Evolutionary conservation across 2,888 invertebrate genomes (phyloP).

Genomic region (Bombyx huttoni): DNA sequence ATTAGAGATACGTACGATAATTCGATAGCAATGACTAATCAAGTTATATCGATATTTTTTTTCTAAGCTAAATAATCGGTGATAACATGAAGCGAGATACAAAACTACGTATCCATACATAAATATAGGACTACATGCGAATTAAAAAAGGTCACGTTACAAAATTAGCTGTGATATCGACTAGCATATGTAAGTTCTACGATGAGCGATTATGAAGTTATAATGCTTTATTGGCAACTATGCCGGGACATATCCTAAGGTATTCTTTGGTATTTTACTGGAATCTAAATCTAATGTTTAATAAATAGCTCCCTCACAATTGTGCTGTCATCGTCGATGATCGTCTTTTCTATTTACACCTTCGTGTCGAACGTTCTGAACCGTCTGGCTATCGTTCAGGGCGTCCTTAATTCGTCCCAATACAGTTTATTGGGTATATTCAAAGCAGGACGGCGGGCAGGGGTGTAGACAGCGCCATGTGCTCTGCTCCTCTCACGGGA

Average conservation of each 20-base stretch:
- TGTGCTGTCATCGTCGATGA: constrained; percentile 5
- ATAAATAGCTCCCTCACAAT: constrained; percentile 21
- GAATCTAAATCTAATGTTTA: constrained; percentile 27
- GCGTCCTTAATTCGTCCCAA: constrained; percentile 8
- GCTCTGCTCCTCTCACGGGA: constrained; percentile 95
- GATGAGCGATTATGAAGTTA: constrained; percentile 21
- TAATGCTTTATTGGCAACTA: constrained; percentile 24
- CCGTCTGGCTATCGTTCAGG: constrained; percentile 5
- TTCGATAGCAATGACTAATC: constrained; percentile 27
- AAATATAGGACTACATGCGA: constrained; percentile 39
- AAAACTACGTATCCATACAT: constrained; percentile 22
- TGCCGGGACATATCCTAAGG: constrained; percentile 29
- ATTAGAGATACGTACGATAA: constrained; percentile 11
- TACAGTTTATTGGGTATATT: constrained; percentile 19
- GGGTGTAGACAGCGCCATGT: constrained; percentile 95
- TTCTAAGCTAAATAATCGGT: constrained; percentile 33
- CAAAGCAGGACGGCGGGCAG: constrained; percentile 87
- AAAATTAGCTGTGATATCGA: constrained; percentile 52
- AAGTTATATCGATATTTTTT: constrained; percentile 20
- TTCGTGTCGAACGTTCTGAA: constrained; percentile 10
- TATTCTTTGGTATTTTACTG: constrained; percentile 64
- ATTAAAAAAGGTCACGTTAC: constrained; percentile 35
- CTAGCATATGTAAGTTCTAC: constrained; percentile 48
- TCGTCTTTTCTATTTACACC: constrained; percentile 22
- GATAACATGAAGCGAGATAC: constrained; percentile 33